phyloP scores from a whole-genome alignment of 2,797 vertebrate species.

The Sebastes iracundus region DNA sequence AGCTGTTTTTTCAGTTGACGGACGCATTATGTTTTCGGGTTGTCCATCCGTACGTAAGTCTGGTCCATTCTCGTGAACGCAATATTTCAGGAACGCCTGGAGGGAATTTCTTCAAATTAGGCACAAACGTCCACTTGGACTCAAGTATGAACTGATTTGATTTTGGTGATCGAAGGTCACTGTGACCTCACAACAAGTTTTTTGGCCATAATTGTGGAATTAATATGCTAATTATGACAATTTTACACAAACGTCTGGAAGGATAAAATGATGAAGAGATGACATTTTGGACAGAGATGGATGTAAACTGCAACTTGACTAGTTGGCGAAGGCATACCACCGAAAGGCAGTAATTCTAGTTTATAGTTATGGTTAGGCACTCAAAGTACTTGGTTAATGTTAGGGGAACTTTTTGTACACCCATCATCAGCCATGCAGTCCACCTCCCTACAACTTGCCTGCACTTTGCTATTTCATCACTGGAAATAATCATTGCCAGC shows the following conservation, averaged over 20 bases:
- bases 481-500: background rate
- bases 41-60: background rate
- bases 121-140: too few species aligned
- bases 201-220: background rate
- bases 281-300: background rate
- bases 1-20: too few species aligned
- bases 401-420: background rate
- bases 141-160: too few species aligned
- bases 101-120: too few species aligned
- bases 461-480: background rate
- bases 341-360: background rate
- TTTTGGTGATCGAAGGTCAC: too few species aligned
- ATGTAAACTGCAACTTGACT: background rate
- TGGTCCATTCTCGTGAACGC: too few species aligned
- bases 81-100: too few species aligned
- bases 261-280: background rate
- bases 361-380: background rate
- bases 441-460: background rate
- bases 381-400: background rate
- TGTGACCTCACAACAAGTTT: background rate
- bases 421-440: background rate
- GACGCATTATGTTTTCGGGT: background rate
- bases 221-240: background rate
- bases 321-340: background rate
- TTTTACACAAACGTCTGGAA: background rate